A percentile compares a stretch with the other conserved stretches of the same genome.
These are phyloP conservation scores for Antechinus flavipes DNA, from an alignment of 2,113 vertebrate genomes.

Conservation along the genomic window DNA sequence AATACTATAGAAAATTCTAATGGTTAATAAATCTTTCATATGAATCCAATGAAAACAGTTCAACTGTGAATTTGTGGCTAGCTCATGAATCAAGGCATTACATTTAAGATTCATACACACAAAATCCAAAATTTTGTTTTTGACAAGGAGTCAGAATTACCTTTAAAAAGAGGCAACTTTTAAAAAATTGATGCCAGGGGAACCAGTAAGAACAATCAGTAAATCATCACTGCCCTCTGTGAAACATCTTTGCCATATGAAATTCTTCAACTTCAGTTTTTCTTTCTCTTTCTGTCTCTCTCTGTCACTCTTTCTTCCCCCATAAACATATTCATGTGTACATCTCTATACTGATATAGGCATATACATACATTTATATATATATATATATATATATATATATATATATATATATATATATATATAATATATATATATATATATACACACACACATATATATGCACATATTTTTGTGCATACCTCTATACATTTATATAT, in stretches of 20 bases:
- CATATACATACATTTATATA: no score
- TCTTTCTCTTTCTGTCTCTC: no score
- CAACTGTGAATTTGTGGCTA: conserved; percentile 79
- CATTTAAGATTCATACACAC: conserved; percentile 71
- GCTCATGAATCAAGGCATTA: conserved; percentile 68
- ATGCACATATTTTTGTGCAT: no score
- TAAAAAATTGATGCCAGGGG: neutral
- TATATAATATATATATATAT: no score
- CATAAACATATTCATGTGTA: no score
- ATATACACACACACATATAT: no score
- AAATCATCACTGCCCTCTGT: neutral
- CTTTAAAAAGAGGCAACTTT: neutral
- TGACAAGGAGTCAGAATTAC: neutral
- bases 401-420: no score
- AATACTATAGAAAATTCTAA: conserved; percentile 76
- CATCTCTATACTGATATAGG: no score
- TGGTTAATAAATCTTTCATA: conserved; percentile 80
- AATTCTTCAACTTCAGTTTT: neutral
- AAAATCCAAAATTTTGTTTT: conserved; percentile 58
- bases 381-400: no score
- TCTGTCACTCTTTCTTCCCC: no score
- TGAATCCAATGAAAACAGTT: conserved; percentile 80
- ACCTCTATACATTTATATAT: no score
- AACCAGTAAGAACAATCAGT: neutral
- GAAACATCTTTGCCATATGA: neutral